Conservation (phyloP, 2,113 vertebrate species). For the Rhombomys opimus region DNA sequence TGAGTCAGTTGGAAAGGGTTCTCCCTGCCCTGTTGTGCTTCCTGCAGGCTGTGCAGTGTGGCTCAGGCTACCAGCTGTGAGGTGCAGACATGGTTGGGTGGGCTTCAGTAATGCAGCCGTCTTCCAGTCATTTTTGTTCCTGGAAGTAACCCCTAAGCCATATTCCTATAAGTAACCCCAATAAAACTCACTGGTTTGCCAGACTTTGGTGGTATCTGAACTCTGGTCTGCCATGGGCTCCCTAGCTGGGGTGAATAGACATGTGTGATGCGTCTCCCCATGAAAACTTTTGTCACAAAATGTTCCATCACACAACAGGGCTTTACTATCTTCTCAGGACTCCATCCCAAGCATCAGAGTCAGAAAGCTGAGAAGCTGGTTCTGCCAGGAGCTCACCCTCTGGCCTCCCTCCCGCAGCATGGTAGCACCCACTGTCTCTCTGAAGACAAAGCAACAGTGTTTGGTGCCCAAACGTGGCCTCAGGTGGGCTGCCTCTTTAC, state of each 20-base stretch:
- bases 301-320: background rate
- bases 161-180: background rate
- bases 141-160: background rate
- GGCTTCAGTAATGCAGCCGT: background rate
- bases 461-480: background rate
- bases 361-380: background rate
- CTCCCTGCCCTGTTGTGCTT: background rate
- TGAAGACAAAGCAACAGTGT: background rate
- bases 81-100: background rate
- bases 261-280: background rate
- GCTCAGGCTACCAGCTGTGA: background rate
- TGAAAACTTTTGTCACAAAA: background rate
- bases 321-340: background rate
- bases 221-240: background rate
- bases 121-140: background rate
- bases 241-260: background rate
- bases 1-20: background rate
- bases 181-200: background rate
- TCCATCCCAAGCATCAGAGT: background rate
- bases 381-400: no score
- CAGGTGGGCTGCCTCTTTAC: background rate
- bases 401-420: background rate
- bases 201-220: background rate
- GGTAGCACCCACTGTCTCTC: background rate
- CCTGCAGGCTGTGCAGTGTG: background rate